Base-by-base conservation (phyloP, 2,113 vertebrate species). In the Dicentrarchus labrax region DNA sequence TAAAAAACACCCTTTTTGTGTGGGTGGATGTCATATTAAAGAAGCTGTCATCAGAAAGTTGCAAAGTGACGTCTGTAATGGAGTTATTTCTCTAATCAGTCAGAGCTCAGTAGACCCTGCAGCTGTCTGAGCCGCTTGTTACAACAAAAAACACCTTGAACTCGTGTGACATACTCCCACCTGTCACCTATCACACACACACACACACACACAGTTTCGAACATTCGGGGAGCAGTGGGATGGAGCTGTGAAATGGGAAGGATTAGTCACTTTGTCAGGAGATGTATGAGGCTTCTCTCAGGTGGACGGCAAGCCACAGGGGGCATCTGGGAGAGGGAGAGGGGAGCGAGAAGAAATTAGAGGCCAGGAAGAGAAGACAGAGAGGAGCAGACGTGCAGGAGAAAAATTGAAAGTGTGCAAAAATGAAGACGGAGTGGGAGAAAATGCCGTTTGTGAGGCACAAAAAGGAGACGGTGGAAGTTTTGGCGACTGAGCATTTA, bases 221-320 rank as follows among this genome's bases (percentile, higher is more conserved):
- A 75, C 71, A 77, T 85, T 90, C 70, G 68, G 88, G 66, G 84
- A 84, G 89, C 91, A 91, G 88, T 78, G 86, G 89, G 91, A 92
- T 69, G 84, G 88, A 92, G 89, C 90, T 85, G 87, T 88, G 93
- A 92, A 95, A 95, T 92, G 93, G 91, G 88, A 83, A 80, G 93
- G 93, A 94, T 95, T 94, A 91, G 91, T 95, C 94, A 95, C 93
- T 93, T 92, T 94, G 94, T 94, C 93, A 94, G 90, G 91, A 92
- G 89, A 87, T 84, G 90, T 87, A 93, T 74, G 87, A 90, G 86
- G 85, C 85, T 80, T 71, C 93, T 92, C 91, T 92, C 86, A 91
- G 91, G 91, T 93, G 92, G 91, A 91, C 62, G 69, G 53, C 19
- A n/a, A 91, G 91, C 87, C 90, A 89, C 90, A 47, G 91, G 92